Conservation (phyloP, 2,113 vertebrate genomes). For the Lepisosteus oculatus region DNA sequence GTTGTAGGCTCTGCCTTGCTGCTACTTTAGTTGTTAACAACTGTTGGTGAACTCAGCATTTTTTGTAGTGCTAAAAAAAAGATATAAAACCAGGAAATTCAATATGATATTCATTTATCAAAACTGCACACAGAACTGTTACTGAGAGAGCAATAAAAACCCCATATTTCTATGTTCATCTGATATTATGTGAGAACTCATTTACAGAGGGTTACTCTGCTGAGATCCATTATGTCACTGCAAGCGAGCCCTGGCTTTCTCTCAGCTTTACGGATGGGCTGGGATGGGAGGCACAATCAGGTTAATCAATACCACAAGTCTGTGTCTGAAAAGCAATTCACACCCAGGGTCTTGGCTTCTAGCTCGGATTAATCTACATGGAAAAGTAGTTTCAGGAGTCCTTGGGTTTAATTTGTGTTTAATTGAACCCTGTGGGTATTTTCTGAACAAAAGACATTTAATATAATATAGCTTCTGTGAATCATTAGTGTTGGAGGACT, state of each 20-base stretch:
- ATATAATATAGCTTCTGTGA: constrained; percentile 42
- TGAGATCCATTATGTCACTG: constrained; percentile 46
- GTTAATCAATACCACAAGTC: constrained; percentile 57
- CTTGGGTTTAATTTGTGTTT: constrained; percentile 49
- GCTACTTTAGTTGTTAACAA: no score
- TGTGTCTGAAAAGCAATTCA: constrained; percentile 34
- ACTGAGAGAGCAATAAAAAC: constrained; percentile 58
- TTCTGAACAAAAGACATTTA: constrained; percentile 45
- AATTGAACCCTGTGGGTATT: constrained; percentile 55
- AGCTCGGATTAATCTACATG: constrained; percentile 57
- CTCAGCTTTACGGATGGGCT: constrained; percentile 45
- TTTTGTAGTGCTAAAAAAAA: constrained; percentile 52
- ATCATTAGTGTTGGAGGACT: constrained; percentile 34
- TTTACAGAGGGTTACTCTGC: constrained; percentile 29
- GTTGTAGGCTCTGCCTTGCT: no score
- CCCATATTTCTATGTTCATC: constrained; percentile 62
- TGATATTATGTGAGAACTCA: constrained; percentile 29
- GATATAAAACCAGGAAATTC: constrained; percentile 50
- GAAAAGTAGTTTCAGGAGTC: constrained; percentile 49
- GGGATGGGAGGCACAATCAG: constrained; percentile 19
- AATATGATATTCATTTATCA: constrained; percentile 59
- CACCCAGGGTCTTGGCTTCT: constrained; percentile 44
- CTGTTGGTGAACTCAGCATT: no score
- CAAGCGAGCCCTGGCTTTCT: constrained; percentile 48
- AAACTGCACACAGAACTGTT: constrained; percentile 46